Base-by-base conservation (phyloP, 2,888 invertebrate genomes). In the Drosophila gaucha region DNA sequence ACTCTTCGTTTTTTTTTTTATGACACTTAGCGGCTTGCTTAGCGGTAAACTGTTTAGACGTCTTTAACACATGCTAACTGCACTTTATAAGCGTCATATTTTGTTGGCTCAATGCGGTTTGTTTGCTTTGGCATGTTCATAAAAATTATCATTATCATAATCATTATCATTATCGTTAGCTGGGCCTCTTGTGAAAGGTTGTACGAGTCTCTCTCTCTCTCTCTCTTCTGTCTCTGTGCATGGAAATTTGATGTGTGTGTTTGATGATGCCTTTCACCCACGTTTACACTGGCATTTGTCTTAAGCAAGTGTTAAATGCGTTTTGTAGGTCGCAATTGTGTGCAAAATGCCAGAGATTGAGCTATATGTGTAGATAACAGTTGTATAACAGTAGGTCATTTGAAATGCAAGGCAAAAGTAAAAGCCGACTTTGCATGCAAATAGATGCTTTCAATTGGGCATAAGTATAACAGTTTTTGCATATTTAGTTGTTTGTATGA, bases 21-120 rank as follows among this genome's bases (percentile, higher is more conserved):
- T 79, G 80, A 80, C 84, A 84, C 67, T 84, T 80, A 80, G 74
- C 77, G 77, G 72, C 57, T 44, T 59, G 69, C 60, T 80, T 60
- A 67, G 71, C 78, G 73, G 82, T 79, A 52, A 84, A 80, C 66
- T 51, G 75, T 71, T 84, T 77, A 68, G 77, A 79, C 72, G 51
- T 72, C 62, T 78, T 80, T 70, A 80, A 68, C 67, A 70, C 67
- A 79, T 75, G 82, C 78, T 84, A 82, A 82, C 82, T 82, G 84
- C 82, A 82, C 56, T 80, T 80, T 79, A 71, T 71, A 62, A 52
- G 71, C 74, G 31, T 67, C 75, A 71, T 68, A 76, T 74, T 78
- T 50, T 72, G 57, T 60, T 54, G 38, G 54, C 56, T 57, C 39
- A 58, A 47, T 62, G 62, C 30, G 41, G 43, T 41, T 39, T 57